Base-by-base conservation (phyloP, 1,140 invertebrate species). In the Apocrypta bakeri region DNA sequence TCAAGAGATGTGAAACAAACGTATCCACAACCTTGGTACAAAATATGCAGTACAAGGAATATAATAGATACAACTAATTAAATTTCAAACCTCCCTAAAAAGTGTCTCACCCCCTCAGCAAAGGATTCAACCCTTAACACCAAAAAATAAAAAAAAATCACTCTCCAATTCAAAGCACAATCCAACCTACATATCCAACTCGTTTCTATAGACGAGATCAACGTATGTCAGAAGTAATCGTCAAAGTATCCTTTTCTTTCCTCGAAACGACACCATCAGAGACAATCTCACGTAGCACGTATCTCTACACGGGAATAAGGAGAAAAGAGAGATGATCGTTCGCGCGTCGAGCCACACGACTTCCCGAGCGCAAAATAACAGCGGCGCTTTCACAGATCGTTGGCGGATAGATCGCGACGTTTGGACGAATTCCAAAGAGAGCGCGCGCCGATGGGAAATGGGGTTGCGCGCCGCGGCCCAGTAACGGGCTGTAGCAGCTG, bases 331-430 rank as follows among this genome's bases (percentile, higher is more conserved):
- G 63, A 66, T 66, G 63, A 66, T 66, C 63, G 31, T 37, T 71
- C 27, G 68, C 68, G 31, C 68, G 29, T 71, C 31, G 27, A 14
- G 6, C n/a, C 37, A 37, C 71, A 42, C 9, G 71, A 33, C 68
- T n/a, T 71, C 31, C 48, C 29, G 12, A 33, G 68, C 68, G 68
- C 68, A 31, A 71, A 71, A 71, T 71, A 71, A 71, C 68, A 31
- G 29, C 71, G 71, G 40, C 33, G 40, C 71, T 73, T 42, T 73
- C 71, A 42, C 71, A 73, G 33, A 33, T 73, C 71, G 71, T 73
- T 73, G 71, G 37, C 71, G 71, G 71, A 14, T 31, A 42, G 71
- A 40, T 73, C 33, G 33, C 71, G 71, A 73, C 71, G 71, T 27
- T 73, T 73, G 71, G 71, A 40, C 33, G n/a, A 24, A 40, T 73